phyloP scores from a whole-genome alignment of 2,888 invertebrate genomes.

The Anthrax anthrax region DNA sequence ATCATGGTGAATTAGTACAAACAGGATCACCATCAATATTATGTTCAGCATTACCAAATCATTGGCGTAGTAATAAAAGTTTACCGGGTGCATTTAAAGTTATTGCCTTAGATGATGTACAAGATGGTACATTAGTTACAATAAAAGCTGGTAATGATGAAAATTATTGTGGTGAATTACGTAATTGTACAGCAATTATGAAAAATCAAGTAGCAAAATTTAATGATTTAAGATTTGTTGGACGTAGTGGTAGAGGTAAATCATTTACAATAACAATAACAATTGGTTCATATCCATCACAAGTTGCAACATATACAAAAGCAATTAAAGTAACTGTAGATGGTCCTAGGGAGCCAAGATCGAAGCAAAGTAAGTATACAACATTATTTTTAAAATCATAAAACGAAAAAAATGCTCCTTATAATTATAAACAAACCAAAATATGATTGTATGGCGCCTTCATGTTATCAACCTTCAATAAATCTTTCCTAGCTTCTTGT shows the following conservation, averaged over 20 bases:
- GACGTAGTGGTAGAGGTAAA: slow-evolving; percentile 92
- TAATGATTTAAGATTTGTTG: slow-evolving; percentile 95
- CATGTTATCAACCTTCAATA: not conserved
- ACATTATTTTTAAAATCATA: not conserved
- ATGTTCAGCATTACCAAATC: slow-evolving; percentile 84
- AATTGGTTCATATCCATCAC: slow-evolving; percentile 54
- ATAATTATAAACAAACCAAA: not conserved
- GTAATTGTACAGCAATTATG: slow-evolving; percentile 89
- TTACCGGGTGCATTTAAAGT: slow-evolving; percentile 94
- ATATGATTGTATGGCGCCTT: not conserved
- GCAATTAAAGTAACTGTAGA: slow-evolving; percentile 99
- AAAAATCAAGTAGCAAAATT: slow-evolving; percentile 98
- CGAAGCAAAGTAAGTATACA: slow-evolving; percentile 82
- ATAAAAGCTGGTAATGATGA: slow-evolving; percentile 96
- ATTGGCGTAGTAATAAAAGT: slow-evolving; percentile 97
- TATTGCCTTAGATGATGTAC: slow-evolving; percentile 81
- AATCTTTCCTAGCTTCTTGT: not conserved
- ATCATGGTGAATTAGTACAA: slow-evolving; percentile 83
- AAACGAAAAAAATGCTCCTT: not conserved
- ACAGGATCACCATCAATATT: slow-evolving; percentile 93
- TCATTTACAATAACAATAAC: slow-evolving; percentile 91
- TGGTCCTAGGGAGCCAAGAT: slow-evolving; percentile 93
- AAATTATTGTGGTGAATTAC: slow-evolving; percentile 87
- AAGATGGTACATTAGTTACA: slow-evolving; percentile 86
- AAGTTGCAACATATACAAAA: slow-evolving; percentile 86